Evolutionary conservation across 2,113 vertebrate species (phyloP), one percentile per base, ranked within the genome.

Genomic region (Egretta garzetta): DNA sequence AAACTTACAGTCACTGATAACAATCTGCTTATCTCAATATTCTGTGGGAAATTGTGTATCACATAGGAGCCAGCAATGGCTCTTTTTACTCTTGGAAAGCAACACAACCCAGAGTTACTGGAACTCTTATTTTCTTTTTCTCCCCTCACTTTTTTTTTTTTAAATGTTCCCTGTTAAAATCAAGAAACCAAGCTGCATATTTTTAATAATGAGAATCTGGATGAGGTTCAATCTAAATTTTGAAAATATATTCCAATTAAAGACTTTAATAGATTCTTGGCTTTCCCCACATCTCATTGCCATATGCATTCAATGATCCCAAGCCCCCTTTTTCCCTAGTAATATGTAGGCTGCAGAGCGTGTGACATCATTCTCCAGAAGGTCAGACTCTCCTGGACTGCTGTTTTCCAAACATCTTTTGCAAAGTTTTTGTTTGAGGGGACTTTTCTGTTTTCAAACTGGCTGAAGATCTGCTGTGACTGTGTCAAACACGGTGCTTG

Each of bases 191-290:
- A 98, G 96, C 98, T 97, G 97, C 97, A 97, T 97, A 97, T 94
- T 98, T 98, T 97, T 98, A 98, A 98, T 98, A 99, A 99, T 98
- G 98, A 99, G 98, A 98, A 93, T 98, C 97, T 99, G 99, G 98
- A 98, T 85, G 13, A 82, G n/a, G 82, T 98, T 99, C 98, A 98
- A 86, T 95, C 94, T 91, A 91, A 96, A 96, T 97, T 97, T 97
- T 81, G 96, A 98, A 97, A 97, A 97, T 97, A 82, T 81, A 97
- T 92, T 97, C 97, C 97, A 98, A 98, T 98, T 98, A 99, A 99
- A 98, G 97, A 95, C 96, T 98, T 98, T 98, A 98, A 98, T 97
- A 98, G 97, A 94, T 59, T 98, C 96, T 98, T 98, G 98, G 98
- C 98, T 98, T 95, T 95, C 93, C 55, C 72, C 94, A 97, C 87